These are phyloP conservation scores for Notoglanidium macrostoma DNA, from an alignment of 2,797 vertebrate genomes.

Conservation along the genomic window DNA sequence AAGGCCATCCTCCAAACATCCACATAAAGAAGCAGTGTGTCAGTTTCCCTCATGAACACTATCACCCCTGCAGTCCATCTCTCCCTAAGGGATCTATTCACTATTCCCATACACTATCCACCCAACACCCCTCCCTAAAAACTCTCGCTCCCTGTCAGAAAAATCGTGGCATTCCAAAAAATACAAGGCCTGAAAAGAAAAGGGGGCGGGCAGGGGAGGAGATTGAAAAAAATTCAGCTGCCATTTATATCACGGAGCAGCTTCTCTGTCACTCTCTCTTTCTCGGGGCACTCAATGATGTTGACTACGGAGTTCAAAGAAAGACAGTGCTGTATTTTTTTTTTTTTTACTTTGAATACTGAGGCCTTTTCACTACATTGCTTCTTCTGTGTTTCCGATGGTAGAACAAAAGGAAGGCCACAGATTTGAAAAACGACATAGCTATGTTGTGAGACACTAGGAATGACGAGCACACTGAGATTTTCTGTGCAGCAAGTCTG, in stretches of 20 bases:
- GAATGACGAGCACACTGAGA: constrained; percentile 29
- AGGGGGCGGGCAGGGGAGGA: constrained; percentile 37
- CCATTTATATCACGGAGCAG: constrained; percentile 66
- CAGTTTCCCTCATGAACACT: constrained; percentile 45
- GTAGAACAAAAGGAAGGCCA: constrained; percentile 44
- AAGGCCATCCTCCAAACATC: constrained; percentile 69
- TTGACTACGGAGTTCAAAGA: constrained; percentile 60
- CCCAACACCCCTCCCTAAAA: background rate
- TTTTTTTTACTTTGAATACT: constrained; percentile 69
- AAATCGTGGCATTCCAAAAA: constrained; percentile 49
- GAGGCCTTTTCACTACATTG: constrained; percentile 69
- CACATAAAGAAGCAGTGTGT: constrained; percentile 79
- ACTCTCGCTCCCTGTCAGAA: constrained; percentile 18
- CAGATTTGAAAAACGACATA: constrained; percentile 50
- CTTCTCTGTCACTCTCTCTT: constrained; percentile 41
- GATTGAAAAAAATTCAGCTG: constrained; percentile 64
- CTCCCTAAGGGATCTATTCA: constrained; percentile 41
- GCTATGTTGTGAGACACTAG: constrained; percentile 39
- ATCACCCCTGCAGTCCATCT: constrained; percentile 29
- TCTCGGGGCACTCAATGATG: constrained; percentile 62
- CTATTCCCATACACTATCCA: constrained; percentile 38
- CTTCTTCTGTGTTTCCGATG: constrained; percentile 65
- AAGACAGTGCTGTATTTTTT: constrained; percentile 72
- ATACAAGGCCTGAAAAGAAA: constrained; percentile 50
- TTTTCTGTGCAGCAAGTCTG: constrained; percentile 18